Evolutionary conservation across 2,113 vertebrate genomes (phyloP).

Genomic region (Oreochromis aureus): DNA sequence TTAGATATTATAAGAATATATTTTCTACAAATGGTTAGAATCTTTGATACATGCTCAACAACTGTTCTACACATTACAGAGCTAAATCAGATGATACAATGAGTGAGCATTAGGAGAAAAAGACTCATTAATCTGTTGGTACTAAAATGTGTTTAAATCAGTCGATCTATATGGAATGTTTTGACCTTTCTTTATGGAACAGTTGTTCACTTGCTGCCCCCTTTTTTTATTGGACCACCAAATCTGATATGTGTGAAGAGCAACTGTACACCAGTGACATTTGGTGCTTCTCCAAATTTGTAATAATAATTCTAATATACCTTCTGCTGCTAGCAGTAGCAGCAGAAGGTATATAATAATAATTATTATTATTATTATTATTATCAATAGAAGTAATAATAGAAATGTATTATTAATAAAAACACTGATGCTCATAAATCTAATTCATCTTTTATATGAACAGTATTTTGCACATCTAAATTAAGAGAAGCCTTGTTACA

Average conservation of each 20-base stretch:
- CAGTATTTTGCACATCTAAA: neutral
- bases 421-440: neutral
- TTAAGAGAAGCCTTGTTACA: neutral
- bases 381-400: neutral
- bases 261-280: constrained; percentile 20
- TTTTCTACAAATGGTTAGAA: neutral
- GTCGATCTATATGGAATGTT: neutral
- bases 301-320: neutral
- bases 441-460: neutral
- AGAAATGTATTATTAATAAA: neutral
- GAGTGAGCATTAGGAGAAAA: neutral
- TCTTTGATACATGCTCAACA: neutral
- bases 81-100: neutral
- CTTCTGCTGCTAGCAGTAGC: neutral
- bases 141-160: neutral
- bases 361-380: accelerated
- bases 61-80: neutral
- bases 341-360: neutral
- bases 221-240: neutral
- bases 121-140: neutral
- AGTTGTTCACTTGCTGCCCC: neutral
- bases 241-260: neutral
- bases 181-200: neutral
- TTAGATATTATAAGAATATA: neutral
- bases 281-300: constrained; percentile 1